A percentile compares a stretch with the other conserved stretches of the same genome.
These are phyloP conservation scores for Apamea monoglypha DNA, from an alignment of 2,888 invertebrate genomes.

Conservation along the genomic window DNA sequence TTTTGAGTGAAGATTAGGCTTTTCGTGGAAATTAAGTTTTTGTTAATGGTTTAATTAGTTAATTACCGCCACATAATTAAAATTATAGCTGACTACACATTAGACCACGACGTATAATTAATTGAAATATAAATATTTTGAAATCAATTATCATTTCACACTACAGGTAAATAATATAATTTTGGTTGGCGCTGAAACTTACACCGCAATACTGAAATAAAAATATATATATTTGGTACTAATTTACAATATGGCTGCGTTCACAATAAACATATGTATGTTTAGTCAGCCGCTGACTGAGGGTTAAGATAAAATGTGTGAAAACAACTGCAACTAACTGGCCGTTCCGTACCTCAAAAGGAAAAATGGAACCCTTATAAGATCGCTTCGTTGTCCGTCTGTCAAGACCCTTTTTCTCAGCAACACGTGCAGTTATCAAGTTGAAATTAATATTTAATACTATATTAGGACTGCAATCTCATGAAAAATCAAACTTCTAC, in stretches of 20 bases:
- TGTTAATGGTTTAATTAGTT: neutral
- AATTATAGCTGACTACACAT: neutral
- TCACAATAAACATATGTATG: neutral
- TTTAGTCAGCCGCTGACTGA: neutral
- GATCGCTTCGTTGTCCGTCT: no score
- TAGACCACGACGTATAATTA: slow-evolving; percentile 7
- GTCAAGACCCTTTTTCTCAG: no score
- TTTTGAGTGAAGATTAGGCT: neutral
- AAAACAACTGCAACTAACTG: neutral
- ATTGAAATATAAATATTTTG: neutral
- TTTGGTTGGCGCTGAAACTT: neutral
- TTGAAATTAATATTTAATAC: no score
- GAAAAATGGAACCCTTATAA: no score
- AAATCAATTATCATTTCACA: neutral
- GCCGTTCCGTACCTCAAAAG: neutral
- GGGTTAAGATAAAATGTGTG: neutral
- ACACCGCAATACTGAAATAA: neutral
- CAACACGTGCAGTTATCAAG: no score
- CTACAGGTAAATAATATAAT: neutral
- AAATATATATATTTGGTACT: neutral
- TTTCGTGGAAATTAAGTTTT: neutral
- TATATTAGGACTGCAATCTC: no score
- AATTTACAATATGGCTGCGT: neutral
- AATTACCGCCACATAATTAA: neutral
- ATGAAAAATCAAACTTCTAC: no score